Base-by-base conservation (phyloP, 2,888 invertebrate genomes). In the Calliopum simillimum region DNA sequence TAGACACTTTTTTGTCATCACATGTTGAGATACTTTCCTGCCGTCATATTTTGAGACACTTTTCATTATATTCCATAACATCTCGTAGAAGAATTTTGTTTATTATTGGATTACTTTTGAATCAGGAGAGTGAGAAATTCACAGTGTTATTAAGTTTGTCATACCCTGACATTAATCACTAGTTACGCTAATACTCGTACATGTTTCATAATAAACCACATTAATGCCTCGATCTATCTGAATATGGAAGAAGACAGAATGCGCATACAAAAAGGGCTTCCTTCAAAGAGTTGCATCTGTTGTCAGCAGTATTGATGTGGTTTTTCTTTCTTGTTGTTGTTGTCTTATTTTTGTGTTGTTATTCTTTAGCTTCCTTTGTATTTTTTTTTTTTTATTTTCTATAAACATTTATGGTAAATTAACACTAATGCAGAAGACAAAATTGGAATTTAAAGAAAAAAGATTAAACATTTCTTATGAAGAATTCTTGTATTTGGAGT, bases 121-220 rank as follows among this genome's bases (percentile, higher is more conserved):
- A n/a, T n/a, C n/a, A n/a, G n/a, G n/a, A n/a, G n/a, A n/a, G n/a
- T n/a, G n/a, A n/a, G n/a, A n/a, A n/a, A n/a, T n/a, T n/a, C n/a
- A n/a, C n/a, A n/a, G n/a, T n/a, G n/a, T n/a, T 53, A 68, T 55
- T 14, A 70, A 55, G 72, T 59, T 77, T 76, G 68, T 12, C 47
- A 8, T 46, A 61, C 76, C 23, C 77, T 76, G 75, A 53, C 69
- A 61, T 68, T 69, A 73, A 70, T 67, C 72, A 72, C 23, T 23
- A 16, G 12, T n/a, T 55, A 55, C 67, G 56, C 16, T 69, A 56
- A 55, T 23, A 64, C 74, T 72, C 70, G 71, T 74, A 75, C 74
- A 67, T 75, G 74, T 73, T 76, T 69, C 70, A 78, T 79, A 73
- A 80, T 81, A 76, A 81, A 79, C 79, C 79, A 79, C 79, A 81